phyloP scores from a whole-genome alignment of 2,888 invertebrate genomes.

The Drosophila eohydei region DNA sequence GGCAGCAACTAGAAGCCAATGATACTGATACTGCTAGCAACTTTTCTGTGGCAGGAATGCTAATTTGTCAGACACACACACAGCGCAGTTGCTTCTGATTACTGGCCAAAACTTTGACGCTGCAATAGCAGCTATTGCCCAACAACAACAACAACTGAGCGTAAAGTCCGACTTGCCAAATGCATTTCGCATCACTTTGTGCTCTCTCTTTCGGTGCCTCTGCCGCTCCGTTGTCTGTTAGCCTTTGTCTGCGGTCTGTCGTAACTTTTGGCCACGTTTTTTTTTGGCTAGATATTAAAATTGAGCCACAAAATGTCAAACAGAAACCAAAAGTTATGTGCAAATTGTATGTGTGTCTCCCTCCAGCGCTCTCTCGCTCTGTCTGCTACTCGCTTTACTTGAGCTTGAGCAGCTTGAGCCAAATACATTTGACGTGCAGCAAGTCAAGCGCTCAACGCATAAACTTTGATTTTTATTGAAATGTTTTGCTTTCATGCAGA shows the following conservation, averaged over 20 bases:
- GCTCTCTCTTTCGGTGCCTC: background rate
- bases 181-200: conserved; percentile 47
- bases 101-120: conserved; percentile 48
- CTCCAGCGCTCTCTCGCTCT: background rate
- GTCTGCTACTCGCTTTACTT: background rate
- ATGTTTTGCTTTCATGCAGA: conserved; percentile 14
- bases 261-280: conserved; percentile 65
- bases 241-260: conserved; percentile 27
- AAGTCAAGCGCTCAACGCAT: conserved; percentile 57
- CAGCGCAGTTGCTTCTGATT: conserved; percentile 48
- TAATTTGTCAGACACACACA: conserved; percentile 58
- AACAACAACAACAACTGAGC: conserved; percentile 20
- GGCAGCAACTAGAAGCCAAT: conserved; percentile 33
- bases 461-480: conserved; percentile 66
- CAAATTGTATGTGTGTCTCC: conserved; percentile 49
- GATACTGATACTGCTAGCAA: conserved; percentile 29
- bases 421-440: conserved; percentile 57
- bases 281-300: conserved; percentile 67
- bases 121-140: conserved; percentile 35
- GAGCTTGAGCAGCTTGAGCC: conserved; percentile 5
- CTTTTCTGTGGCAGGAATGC: conserved; percentile 62
- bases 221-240: background rate
- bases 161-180: conserved; percentile 37
- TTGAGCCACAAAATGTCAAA: conserved; percentile 78
- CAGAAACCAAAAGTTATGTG: conserved; percentile 76